Percentiles rank a stretch among this genome's conserved stretches.
These are phyloP conservation scores for Chrosomus eos DNA, from an alignment of 2,797 vertebrate species.

Conservation along the genomic window DNA sequence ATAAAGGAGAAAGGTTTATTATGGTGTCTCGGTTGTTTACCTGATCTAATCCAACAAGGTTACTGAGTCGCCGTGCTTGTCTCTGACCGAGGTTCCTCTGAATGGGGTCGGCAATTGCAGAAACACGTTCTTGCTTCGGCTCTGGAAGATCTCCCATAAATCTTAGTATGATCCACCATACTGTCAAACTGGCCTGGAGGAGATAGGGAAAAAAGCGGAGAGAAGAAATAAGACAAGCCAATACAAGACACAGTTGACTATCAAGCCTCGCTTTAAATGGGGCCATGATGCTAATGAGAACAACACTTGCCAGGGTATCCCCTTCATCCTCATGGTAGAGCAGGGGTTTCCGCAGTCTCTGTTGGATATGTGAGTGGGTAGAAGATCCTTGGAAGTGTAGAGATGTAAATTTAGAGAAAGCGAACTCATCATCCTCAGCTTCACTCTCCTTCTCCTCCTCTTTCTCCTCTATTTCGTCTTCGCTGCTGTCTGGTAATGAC, in stretches of 20 bases:
- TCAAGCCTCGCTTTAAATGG: neutral
- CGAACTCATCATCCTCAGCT: slow-evolving; percentile 74
- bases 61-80: slow-evolving; percentile 73
- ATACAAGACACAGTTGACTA: neutral
- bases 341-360: slow-evolving; percentile 81
- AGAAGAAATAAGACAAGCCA: neutral
- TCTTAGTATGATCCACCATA: slow-evolving; percentile 89
- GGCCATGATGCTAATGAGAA: neutral
- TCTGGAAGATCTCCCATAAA: slow-evolving; percentile 95
- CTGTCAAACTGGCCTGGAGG: slow-evolving; percentile 83
- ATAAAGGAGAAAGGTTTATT: neutral
- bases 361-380: slow-evolving; percentile 70
- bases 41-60: slow-evolving; percentile 78
- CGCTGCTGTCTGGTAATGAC: neutral
- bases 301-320: slow-evolving; percentile 80
- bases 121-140: slow-evolving; percentile 66
- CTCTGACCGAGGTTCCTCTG: slow-evolving; percentile 51
- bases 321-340: slow-evolving; percentile 89
- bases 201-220: neutral
- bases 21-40: slow-evolving; percentile 58
- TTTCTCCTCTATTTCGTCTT: neutral
- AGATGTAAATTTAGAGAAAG: slow-evolving; percentile 86
- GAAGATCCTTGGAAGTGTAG: slow-evolving; percentile 84
- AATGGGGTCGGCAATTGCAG: slow-evolving; percentile 51
- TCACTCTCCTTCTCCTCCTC: slow-evolving; percentile 67